phyloP scores from a whole-genome alignment of 2,888 invertebrate genomes.

The Hymenopus coronatus region DNA sequence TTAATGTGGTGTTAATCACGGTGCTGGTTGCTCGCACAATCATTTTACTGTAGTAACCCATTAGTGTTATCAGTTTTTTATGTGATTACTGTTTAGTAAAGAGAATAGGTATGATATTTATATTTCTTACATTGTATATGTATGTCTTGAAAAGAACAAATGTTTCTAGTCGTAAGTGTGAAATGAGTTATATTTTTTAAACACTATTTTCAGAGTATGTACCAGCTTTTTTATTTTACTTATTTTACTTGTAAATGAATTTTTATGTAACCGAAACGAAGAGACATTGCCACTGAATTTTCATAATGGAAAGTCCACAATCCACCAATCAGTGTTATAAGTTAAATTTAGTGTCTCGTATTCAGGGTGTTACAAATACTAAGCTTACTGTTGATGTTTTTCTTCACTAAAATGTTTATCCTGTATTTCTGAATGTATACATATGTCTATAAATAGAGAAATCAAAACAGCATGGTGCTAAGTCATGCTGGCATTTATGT shows the following conservation, averaged over 20 bases:
- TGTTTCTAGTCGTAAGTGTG: slow-evolving; percentile 17
- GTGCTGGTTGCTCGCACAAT: slow-evolving; percentile 17
- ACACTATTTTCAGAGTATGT: slow-evolving; percentile 4
- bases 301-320: not conserved
- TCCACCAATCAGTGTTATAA: not conserved
- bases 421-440: not conserved
- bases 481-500: not conserved
- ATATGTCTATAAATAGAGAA: not conserved
- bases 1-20: not conserved
- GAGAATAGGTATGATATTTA: not conserved
- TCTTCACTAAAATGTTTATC: not conserved
- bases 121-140: slow-evolving; percentile 9
- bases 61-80: slow-evolving; percentile 7
- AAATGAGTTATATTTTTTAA: slow-evolving; percentile 17
- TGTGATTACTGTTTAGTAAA: slow-evolving; percentile 3
- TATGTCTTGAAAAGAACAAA: not conserved
- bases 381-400: not conserved
- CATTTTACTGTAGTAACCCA: not conserved
- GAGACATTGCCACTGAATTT: not conserved
- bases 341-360: not conserved
- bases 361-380: not conserved
- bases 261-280: not conserved
- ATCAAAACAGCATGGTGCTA: not conserved
- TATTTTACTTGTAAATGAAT: slow-evolving; percentile 7
- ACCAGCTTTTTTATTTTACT: not conserved